Evolutionary conservation across 2,888 invertebrate genomes (phyloP).

Genomic region (Nomada ruficornis): DNA sequence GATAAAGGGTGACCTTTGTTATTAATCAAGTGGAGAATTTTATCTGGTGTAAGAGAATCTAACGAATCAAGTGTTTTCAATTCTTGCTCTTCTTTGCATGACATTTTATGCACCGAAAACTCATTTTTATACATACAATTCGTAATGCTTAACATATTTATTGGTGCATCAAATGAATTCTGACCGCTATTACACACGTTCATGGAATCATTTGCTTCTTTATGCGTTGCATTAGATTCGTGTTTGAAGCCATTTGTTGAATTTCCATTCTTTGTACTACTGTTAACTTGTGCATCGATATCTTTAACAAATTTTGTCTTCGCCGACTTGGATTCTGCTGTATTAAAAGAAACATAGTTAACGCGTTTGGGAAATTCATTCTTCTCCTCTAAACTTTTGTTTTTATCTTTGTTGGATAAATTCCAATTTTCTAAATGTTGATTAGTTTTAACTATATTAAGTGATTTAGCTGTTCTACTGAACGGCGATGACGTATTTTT

Average conservation of each 20-base stretch:
- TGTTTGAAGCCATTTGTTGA: slow-evolving; percentile 2
- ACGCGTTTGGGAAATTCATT: slow-evolving; percentile 45
- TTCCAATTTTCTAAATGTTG: slow-evolving; percentile 40
- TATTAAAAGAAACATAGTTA: slow-evolving; percentile 31
- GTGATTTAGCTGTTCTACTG: slow-evolving; percentile 48
- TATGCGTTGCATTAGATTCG: slow-evolving; percentile 4
- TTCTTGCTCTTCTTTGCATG: slow-evolving; percentile 18
- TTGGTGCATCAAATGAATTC: neutral
- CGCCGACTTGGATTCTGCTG: slow-evolving; percentile 12
- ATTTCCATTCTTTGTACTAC: neutral
- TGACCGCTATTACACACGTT: neutral
- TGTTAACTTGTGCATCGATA: neutral
- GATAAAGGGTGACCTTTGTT: slow-evolving; percentile 79
- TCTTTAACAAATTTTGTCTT: slow-evolving; percentile 27
- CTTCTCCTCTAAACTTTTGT: slow-evolving; percentile 22
- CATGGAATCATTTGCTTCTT: slow-evolving; percentile 13
- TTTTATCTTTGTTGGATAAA: slow-evolving; percentile 47
- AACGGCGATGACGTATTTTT: slow-evolving; percentile 63
- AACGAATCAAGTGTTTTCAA: slow-evolving; percentile 53
- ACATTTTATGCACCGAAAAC: neutral
- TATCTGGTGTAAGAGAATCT: slow-evolving; percentile 78
- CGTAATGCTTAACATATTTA: slow-evolving; percentile 1
- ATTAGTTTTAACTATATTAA: slow-evolving; percentile 40
- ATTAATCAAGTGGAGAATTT: slow-evolving; percentile 78
- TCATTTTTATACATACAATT: slow-evolving; percentile 30